Percentiles rank a stretch among this genome's conserved stretches.
Evolutionary conservation across 2,797 vertebrate species (phyloP).

Genomic region (Enteromius thamalakanensis): DNA sequence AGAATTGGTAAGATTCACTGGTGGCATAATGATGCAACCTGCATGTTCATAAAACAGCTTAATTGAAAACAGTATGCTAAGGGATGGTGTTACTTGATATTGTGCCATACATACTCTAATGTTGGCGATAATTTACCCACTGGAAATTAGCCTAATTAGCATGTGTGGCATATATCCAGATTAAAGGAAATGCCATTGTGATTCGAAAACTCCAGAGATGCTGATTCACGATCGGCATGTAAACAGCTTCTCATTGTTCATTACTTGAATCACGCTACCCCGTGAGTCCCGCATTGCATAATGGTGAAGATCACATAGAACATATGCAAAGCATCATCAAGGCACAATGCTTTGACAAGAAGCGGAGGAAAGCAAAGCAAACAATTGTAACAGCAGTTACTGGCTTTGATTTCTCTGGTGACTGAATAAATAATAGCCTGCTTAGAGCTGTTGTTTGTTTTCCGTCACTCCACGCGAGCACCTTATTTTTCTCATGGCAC

Average conservation of each 20-base stretch:
- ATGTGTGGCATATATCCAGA: constrained; percentile 23
- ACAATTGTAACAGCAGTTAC: constrained; percentile 50
- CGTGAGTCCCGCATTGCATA: constrained; percentile 37
- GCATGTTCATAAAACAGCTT: not conserved
- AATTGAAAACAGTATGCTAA: constrained; percentile 7
- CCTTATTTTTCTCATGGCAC: constrained; percentile 49
- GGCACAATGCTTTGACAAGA: constrained; percentile 23
- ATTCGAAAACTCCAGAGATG: constrained; percentile 34
- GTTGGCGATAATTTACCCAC: not conserved
- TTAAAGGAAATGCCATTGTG: constrained; percentile 34
- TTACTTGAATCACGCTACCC: constrained; percentile 30
- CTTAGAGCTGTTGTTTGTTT: constrained; percentile 58
- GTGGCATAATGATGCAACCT: not conserved
- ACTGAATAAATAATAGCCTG: constrained; percentile 55
- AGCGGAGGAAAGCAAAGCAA: constrained; percentile 43
- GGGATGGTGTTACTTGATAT: constrained; percentile 1
- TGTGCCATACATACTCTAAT: constrained; percentile 8
- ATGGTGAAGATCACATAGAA: constrained; percentile 38
- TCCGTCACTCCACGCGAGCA: constrained; percentile 39
- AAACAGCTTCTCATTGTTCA: constrained; percentile 39
- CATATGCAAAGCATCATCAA: constrained; percentile 40
- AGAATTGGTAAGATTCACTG: not conserved
- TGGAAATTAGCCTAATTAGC: constrained; percentile 20
- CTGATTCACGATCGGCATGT: constrained; percentile 25
- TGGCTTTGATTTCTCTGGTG: constrained; percentile 56